Conservation (phyloP, 2,888 invertebrate genomes). For the Pseudoips prasinana region DNA sequence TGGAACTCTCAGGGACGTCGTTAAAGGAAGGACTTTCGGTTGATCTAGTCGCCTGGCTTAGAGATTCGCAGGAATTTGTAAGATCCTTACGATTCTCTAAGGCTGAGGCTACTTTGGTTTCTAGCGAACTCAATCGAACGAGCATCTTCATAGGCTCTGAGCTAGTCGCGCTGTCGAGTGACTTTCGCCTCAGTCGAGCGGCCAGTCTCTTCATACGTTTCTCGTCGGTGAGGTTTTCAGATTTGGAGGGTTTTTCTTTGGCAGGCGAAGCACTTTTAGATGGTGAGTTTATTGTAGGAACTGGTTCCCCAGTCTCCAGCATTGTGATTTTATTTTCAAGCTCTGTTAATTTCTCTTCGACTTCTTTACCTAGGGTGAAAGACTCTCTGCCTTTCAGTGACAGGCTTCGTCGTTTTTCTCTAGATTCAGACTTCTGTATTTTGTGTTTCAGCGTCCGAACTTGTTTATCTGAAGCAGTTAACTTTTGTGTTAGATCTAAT, state of each 20-base stretch:
- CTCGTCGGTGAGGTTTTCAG: slow-evolving; percentile 71
- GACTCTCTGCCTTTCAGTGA: slow-evolving; percentile 93
- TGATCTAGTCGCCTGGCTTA: slow-evolving; percentile 66
- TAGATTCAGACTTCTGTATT: slow-evolving; percentile 87
- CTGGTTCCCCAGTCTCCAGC: slow-evolving; percentile 79
- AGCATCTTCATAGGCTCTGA: slow-evolving; percentile 91
- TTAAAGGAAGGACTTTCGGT: slow-evolving; percentile 59
- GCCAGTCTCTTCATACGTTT: slow-evolving; percentile 78
- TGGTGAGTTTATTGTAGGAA: slow-evolving; percentile 69
- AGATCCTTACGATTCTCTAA: slow-evolving; percentile 67
- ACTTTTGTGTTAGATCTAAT: slow-evolving; percentile 91
- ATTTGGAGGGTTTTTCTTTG: slow-evolving; percentile 79
- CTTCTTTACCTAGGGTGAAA: slow-evolving; percentile 89
- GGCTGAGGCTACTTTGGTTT: slow-evolving; percentile 88
- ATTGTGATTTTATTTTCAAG: slow-evolving; percentile 89
- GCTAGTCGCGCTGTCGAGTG: slow-evolving; percentile 89
- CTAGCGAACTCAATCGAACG: slow-evolving; percentile 88
- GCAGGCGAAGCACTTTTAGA: slow-evolving; percentile 79
- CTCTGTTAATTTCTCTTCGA: slow-evolving; percentile 92
- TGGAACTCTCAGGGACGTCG: slow-evolving; percentile 52
- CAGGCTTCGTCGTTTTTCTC: slow-evolving; percentile 90
- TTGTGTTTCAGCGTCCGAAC: slow-evolving; percentile 90
- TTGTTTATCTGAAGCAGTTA: slow-evolving; percentile 91
- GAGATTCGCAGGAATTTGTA: slow-evolving; percentile 82
- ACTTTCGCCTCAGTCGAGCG: slow-evolving; percentile 85